Evolutionary conservation across 2,797 vertebrate species (phyloP), one percentile per base, ranked within the genome.

Genomic region (Channallabes apus): DNA sequence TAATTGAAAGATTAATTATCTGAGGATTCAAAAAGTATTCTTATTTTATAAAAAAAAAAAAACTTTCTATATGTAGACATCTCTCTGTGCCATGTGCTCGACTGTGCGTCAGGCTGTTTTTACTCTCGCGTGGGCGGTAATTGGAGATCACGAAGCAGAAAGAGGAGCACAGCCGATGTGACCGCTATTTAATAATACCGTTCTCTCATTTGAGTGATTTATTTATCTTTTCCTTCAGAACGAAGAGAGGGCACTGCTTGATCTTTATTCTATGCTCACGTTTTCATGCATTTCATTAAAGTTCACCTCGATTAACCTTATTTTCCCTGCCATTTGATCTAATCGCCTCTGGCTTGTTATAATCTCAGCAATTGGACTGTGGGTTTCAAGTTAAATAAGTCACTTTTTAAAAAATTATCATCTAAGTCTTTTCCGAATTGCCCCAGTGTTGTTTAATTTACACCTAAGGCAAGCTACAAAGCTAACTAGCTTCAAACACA

Each of bases 261-360:
- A 76, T 32, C 73, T 76, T 56, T 58, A 32, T 58, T 76, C 17
- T 32, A 18, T 11, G 27, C 17, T 76, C 73, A 20, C 0, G 27
- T 51, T 76, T 56, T 56, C 56, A 56, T 20, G 27, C 27, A 20
- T 29, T 7, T 56, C n/a, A 9, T 56, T 56, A 56, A 76, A 76
- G 51, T 76, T 76, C 51, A 22, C 51, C 73, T 56, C 27, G 27
- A 58, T 56, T 76, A 29, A 76, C 71, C 46, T 73, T 71, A 22
- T 17, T 54, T 27, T 27, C 17, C 0, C n/a, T 54, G 46, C 51
- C 72, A 54, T 76, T 8, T 56, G 46, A 15, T 56, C n/a, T 8
- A 54, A 75, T 27, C 15, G 6, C 46, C 46, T 59, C 27, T 12
- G 75, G 27, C 51, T 77, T 54, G 51, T 76, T 76, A 76, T 32